Base-by-base conservation (phyloP, 2,797 vertebrate species). In the Valencia hispanica region DNA sequence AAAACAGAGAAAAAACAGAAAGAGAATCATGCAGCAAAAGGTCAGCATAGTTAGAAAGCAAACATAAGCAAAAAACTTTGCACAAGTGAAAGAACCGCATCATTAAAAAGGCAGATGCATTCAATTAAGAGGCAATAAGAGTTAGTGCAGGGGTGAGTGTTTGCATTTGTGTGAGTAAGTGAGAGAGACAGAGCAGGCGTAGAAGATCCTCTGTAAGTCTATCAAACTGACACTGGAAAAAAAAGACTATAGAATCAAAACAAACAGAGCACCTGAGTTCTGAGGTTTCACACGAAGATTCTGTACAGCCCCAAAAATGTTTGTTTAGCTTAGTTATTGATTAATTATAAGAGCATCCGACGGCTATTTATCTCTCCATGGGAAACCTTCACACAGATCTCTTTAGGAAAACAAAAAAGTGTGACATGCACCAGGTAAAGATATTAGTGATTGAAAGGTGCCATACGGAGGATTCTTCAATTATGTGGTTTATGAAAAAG, bases 11-110 rank as follows among this genome's bases (percentile, higher is more conserved):
- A 43, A 10, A n/a, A n/a, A n/a, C n/a, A n/a, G n/a, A n/a, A 92
- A 96, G 92, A 96, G 79, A 95, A 75, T 93, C 94, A 93, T 95
- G 95, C 94, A 91, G 92, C 89, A 91, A 89, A 91, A 86, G 45
- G 73, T 90, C 75, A 82, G 86, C 65, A 86, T 4, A 78, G 83
- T 89, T 84, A 90, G 80, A 81, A 93, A 94, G 92, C 94, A 94
- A 93, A 94, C 39, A 47, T 70, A 57, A 81, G 75, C 81, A 90
- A 74, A 73, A 90, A 85, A 89, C 87, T 79, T 59, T 61, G 75
- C 81, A 77, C 17, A n/a, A 72, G 72, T 70, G 43, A 72, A 83
- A 48, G 20, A 83, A 77, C 63, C 1, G 22, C 45, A 48, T 36
- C 5, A 77, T 63, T 74, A 61, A 45, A 75, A 73, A 71, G 47